phyloP scores from a whole-genome alignment of 2,113 vertebrate species.

The Laticauda laticaudata region DNA sequence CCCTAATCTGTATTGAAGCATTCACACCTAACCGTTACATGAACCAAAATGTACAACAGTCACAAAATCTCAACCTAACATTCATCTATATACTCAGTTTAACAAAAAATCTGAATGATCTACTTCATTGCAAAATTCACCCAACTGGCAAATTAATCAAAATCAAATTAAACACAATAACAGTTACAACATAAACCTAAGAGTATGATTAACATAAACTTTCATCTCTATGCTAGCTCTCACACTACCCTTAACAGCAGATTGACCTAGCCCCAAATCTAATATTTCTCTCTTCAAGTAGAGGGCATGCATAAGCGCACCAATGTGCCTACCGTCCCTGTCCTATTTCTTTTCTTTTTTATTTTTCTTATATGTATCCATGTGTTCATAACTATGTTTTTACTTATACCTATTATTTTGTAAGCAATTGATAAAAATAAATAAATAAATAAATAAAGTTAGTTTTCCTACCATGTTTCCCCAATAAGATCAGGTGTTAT shows the following conservation, averaged over 20 bases:
- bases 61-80: neutral
- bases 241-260: neutral
- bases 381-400: too few relatives aligned
- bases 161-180: neutral
- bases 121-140: neutral
- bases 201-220: neutral
- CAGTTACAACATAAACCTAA: neutral
- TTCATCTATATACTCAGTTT: neutral
- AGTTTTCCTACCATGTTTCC: neutral
- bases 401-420: too few relatives aligned
- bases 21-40: neutral
- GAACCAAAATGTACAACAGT: neutral
- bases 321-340: too few relatives aligned
- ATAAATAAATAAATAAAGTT: neutral
- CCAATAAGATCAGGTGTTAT: too few relatives aligned
- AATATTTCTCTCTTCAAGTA: neutral
- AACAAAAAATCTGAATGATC: neutral
- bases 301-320: too few relatives aligned
- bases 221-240: neutral
- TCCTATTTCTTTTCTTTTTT: too few relatives aligned
- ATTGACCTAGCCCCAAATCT: neutral
- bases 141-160: neutral
- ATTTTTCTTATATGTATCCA: too few relatives aligned
- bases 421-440: too few relatives aligned
- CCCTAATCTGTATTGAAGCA: neutral